These are phyloP conservation scores for Cephalotes varians DNA, from an alignment of 2,888 invertebrate genomes.

Conservation along the genomic window DNA sequence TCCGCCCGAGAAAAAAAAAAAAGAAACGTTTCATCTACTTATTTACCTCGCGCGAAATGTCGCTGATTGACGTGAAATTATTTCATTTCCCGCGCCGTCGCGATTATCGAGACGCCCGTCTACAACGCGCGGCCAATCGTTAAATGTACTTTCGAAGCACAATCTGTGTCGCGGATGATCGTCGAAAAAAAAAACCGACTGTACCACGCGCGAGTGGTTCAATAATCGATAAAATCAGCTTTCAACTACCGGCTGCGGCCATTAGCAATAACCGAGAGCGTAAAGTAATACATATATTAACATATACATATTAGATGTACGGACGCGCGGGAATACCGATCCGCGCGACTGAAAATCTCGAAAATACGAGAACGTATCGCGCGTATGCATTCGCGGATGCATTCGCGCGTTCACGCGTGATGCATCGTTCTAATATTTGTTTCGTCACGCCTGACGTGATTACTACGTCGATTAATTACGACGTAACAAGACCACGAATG, in stretches of 20 bases:
- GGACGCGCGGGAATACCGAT: neutral
- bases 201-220: conserved; percentile 13
- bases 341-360: conserved; percentile 33
- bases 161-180: neutral
- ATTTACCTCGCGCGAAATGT: conserved; percentile 16
- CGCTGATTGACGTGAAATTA: conserved; percentile 37
- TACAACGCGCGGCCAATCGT: neutral
- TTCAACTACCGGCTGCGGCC: conserved; percentile 12
- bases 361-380: conserved; percentile 31
- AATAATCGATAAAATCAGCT: conserved; percentile 46
- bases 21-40: conserved; percentile 4
- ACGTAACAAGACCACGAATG: conserved; percentile 3
- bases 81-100: conserved; percentile 28
- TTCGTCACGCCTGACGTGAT: conserved; percentile 39
- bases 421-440: conserved; percentile 39
- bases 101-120: conserved; percentile 7
- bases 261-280: conserved; percentile 21
- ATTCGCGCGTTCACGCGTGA: conserved; percentile 26
- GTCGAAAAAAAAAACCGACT: neutral
- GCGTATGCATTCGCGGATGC: neutral
- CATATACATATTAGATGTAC: conserved; percentile 21
- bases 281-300: conserved; percentile 23
- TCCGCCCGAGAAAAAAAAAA: conserved; percentile 17
- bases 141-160: conserved; percentile 3
- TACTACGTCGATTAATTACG: conserved; percentile 38